Evolutionary conservation across 2,888 invertebrate genomes (phyloP).

Genomic region (Leistus spinibarbis): DNA sequence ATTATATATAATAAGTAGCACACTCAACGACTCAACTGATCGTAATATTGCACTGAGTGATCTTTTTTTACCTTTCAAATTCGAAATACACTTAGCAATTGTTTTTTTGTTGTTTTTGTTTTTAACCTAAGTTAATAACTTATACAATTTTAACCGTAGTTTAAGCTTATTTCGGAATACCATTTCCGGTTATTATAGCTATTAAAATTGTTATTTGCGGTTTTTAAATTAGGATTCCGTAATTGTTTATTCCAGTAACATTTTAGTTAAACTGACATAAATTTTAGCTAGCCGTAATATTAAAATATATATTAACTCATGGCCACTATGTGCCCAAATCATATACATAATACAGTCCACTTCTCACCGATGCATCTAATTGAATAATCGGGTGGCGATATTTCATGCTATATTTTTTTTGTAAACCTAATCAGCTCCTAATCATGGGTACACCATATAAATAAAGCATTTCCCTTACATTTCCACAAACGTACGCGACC

Average conservation of each 20-base stretch:
- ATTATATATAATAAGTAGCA: conserved; percentile 17
- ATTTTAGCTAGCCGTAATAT: too few species aligned
- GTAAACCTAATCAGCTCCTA: too few species aligned
- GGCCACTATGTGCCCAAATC: too few species aligned
- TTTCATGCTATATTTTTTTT: too few species aligned
- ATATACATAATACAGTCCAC: too few species aligned
- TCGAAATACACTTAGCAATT: conserved; percentile 5
- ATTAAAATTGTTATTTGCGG: background rate
- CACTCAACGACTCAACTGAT: conserved; percentile 8
- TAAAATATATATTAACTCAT: too few species aligned
- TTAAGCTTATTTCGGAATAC: background rate
- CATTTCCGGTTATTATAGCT: background rate
- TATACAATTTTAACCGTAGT: background rate
- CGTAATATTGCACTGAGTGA: conserved; percentile 9
- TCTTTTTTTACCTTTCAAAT: conserved; percentile 3
- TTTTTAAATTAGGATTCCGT: background rate
- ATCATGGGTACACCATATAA: too few species aligned
- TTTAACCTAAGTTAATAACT: background rate
- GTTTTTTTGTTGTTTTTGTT: conserved; percentile 3
- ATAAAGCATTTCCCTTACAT: too few species aligned
- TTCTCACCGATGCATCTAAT: too few species aligned
- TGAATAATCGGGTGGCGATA: too few species aligned
- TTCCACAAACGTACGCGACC: too few species aligned
- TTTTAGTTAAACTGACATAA: too few species aligned
- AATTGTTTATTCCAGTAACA: background rate